Percentiles rank a stretch among this genome's conserved stretches.
Evolutionary conservation across 2,113 vertebrate species (phyloP).

Genomic region (Mesoclemmys tuberculata): DNA sequence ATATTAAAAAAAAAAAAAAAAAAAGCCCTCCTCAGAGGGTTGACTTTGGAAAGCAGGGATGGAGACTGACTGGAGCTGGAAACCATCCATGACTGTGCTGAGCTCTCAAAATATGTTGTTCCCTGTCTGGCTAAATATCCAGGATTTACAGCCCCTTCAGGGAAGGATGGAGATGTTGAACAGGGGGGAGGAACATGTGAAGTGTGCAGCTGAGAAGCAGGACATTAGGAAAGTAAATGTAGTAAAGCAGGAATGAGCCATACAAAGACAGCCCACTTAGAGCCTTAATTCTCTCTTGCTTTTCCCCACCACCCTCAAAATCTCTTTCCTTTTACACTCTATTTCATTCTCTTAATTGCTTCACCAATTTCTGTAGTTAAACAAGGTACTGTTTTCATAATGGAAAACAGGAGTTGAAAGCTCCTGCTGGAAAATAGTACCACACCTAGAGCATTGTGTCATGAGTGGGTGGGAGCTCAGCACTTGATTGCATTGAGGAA

Average conservation of each 20-base stretch:
- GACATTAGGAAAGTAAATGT: not conserved
- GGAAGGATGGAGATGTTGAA: not conserved
- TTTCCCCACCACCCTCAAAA: not conserved
- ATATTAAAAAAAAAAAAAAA: accelerated
- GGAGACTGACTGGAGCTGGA: not conserved
- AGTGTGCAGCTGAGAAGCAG: not conserved
- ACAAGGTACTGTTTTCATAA: not conserved
- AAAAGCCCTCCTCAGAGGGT: not conserved
- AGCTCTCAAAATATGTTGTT: not conserved
- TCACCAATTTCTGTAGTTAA: not conserved
- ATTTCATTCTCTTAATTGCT: not conserved
- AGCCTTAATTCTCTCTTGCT: not conserved
- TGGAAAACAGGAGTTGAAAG: accelerated
- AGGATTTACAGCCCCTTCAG: not conserved
- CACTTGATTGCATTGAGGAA: not conserved
- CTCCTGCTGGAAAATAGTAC: not conserved
- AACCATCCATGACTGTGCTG: not conserved
- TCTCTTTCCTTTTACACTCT: not conserved
- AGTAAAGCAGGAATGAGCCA: not conserved
- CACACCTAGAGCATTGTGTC: not conserved
- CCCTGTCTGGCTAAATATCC: not conserved
- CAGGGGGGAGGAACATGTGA: not conserved
- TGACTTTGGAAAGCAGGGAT: not conserved
- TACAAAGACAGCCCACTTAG: not conserved
- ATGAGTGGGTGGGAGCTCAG: not conserved